Evolutionary conservation across 2,797 vertebrate genomes (phyloP), one percentile per base, ranked within the genome.

Genomic region (Neostethus bicornis): DNA sequence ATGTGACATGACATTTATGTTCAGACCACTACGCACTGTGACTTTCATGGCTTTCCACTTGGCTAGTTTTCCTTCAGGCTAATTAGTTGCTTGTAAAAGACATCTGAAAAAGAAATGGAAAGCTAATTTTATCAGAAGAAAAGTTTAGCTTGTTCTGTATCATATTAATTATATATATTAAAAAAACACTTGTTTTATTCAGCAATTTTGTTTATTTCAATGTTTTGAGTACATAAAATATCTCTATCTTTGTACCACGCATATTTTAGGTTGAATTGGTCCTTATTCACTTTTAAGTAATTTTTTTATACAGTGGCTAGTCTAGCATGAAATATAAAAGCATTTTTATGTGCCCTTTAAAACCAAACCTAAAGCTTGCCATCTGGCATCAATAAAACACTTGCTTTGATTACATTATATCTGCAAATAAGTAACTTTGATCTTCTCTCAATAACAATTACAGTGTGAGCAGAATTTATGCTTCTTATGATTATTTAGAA

Each of bases 1-100:
- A 5, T 44, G 19, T 58, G 39, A 6, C 34, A 20, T 54, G 41
- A 29, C 34, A 29, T 45, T 62, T 46, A 52, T 29, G 26, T 43
- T 10, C 26, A 58, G 35, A 29, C 10, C 20, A 7, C 17, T 7
- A 32, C 8, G 6, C 7, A n/a, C n/a, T 45, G 42, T 19, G 26
- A 25, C 24, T 19, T 26, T 25, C 6, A 50, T 4, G 21, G 29
- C 17, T 8, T 47, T 29, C 17, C 9, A n/a, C 8, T 38, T 8
- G 7, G 37, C 12, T 3, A n/a, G 10, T 39, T 37, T 37, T 11
- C 13, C 32, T n/a, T 21, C 23, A 38, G 20, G 32, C 17, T 1
- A 14, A 2, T n/a, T 24, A 16, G 7, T 16, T 13, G 20, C 19
- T 51, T 11, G 20, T 34, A 10, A 54, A 42, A 39, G 9, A 42